Conservation (phyloP, 2,888 invertebrate species). For the Limnephilus rhombicus region DNA sequence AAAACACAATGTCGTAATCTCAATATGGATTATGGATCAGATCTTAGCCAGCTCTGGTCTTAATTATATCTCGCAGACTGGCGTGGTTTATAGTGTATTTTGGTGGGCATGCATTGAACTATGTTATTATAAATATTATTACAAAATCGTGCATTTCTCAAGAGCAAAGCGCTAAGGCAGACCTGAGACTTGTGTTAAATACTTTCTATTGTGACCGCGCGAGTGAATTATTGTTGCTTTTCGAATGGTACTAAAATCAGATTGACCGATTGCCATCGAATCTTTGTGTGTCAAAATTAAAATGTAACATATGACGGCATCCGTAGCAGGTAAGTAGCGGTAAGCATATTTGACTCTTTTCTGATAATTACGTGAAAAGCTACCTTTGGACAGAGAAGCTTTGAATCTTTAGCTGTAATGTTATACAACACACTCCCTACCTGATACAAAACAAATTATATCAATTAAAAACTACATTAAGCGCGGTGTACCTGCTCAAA, state of each 20-base stretch:
- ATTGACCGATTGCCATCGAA: not conserved
- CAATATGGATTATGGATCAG: not conserved
- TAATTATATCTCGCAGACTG: not conserved
- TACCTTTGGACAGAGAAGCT: too few species aligned
- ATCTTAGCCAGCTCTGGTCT: not conserved
- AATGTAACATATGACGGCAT: not conserved
- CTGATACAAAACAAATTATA: too few species aligned
- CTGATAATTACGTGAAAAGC: not conserved
- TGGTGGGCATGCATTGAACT: slow-evolving; percentile 25
- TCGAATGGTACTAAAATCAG: not conserved
- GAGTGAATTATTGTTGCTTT: not conserved
- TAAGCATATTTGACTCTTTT: not conserved
- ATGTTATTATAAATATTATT: not conserved
- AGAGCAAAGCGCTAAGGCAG: slow-evolving; percentile 30
- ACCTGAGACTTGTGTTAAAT: not conserved
- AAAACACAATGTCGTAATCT: slow-evolving; percentile 23
- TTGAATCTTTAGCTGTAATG: too few species aligned
- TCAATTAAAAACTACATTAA: too few species aligned
- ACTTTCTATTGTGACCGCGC: slow-evolving; percentile 36
- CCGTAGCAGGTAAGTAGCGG: not conserved
- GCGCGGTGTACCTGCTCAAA: too few species aligned
- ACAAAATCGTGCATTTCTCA: slow-evolving; percentile 51
- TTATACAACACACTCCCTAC: too few species aligned
- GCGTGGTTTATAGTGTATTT: not conserved
- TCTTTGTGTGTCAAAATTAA: not conserved